Evolutionary conservation across 2,888 invertebrate species (phyloP).

Genomic region (Eledona agricola): DNA sequence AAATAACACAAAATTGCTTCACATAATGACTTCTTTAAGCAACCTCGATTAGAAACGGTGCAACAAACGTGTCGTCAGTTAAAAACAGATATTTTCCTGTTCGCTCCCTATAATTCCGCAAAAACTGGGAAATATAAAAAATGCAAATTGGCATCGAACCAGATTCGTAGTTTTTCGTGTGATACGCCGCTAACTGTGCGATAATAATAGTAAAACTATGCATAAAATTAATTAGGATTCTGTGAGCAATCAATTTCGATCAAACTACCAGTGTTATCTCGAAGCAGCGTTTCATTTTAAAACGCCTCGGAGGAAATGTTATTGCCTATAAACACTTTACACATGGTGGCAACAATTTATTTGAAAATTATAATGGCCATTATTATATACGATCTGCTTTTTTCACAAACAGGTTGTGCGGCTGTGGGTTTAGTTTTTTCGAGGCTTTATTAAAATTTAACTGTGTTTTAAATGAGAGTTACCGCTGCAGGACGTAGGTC

Average conservation of each 20-base stretch:
- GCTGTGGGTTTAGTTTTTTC: constrained; percentile 4
- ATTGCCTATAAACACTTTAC: constrained; percentile 24
- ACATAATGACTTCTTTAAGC: no score
- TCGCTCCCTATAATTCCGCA: no score
- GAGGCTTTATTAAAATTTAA: constrained; percentile 4
- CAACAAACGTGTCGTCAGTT: no score
- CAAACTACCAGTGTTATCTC: constrained; percentile 26
- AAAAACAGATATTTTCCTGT: no score
- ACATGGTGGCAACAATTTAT: constrained; percentile 17
- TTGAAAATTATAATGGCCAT: constrained; percentile 26
- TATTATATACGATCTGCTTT: constrained; percentile 8
- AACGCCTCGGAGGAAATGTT: constrained; percentile 19
- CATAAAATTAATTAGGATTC: constrained; percentile 26
- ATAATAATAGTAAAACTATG: constrained; percentile 5
- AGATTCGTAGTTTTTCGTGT: constrained; percentile 1
- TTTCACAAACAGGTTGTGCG: neutral
- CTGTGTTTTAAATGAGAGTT: constrained; percentile 8
- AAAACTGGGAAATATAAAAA: no score
- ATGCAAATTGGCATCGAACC: neutral
- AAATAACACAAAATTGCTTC: no score
- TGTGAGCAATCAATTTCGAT: constrained; percentile 24
- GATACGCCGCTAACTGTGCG: neutral
- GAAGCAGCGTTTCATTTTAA: constrained; percentile 16
- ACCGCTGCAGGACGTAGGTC: constrained; percentile 2
- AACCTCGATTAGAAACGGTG: no score